Percentiles rank a stretch among this genome's conserved stretches.
Evolutionary conservation across 1,140 invertebrate genomes (phyloP).

Genomic region (Pogonus chalceus): DNA sequence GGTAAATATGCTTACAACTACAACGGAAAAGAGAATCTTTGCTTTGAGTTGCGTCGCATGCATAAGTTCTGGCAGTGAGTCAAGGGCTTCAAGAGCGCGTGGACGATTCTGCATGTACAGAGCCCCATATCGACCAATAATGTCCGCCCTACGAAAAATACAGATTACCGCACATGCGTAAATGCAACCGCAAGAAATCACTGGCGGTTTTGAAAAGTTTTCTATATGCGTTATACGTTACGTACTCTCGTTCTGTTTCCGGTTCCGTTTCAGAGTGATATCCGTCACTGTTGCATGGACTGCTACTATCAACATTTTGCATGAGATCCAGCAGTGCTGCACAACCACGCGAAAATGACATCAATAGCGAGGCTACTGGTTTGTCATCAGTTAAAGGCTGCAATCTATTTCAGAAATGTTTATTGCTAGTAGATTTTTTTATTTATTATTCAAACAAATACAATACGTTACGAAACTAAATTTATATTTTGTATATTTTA

Average conservation of each 20-base stretch:
- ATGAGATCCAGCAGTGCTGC: constrained; percentile 67
- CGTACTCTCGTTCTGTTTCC: constrained; percentile 27
- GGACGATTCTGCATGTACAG: constrained; percentile 77
- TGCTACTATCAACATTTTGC: constrained; percentile 37
- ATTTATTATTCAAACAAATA: background rate
- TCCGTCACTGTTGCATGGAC: constrained; percentile 50
- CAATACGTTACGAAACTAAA: no score
- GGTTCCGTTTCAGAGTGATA: constrained; percentile 77
- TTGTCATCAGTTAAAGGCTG: constrained; percentile 37
- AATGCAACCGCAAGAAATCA: background rate
- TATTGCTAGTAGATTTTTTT: background rate
- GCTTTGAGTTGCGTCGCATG: constrained; percentile 79
- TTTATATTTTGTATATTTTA: no score
- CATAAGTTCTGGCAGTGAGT: constrained; percentile 62
- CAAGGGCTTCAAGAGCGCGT: constrained; percentile 74
- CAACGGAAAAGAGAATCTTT: constrained; percentile 88
- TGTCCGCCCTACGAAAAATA: constrained; percentile 40
- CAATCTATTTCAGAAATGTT: constrained; percentile 29
- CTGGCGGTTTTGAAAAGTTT: background rate
- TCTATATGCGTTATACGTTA: no score
- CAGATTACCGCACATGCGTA: background rate
- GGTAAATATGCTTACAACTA: constrained; percentile 66
- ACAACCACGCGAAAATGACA: constrained; percentile 76
- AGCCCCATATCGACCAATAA: constrained; percentile 70
- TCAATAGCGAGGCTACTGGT: constrained; percentile 65